Conservation (phyloP, 1,140 invertebrate genomes). For the Apis cerana region DNA sequence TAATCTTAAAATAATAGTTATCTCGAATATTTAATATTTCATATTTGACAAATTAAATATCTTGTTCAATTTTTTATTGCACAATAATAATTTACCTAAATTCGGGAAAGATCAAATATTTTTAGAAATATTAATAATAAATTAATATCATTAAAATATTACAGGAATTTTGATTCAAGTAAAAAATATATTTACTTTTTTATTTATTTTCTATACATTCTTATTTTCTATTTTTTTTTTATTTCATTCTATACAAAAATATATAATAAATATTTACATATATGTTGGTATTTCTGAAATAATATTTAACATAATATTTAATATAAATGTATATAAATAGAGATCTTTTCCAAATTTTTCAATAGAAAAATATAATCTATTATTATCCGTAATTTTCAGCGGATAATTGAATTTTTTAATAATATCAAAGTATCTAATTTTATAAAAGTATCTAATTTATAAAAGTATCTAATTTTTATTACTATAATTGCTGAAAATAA, state of each 20-base stretch:
- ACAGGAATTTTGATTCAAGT: background rate
- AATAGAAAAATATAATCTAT: background rate
- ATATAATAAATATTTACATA: slow-evolving; percentile 10
- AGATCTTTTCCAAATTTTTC: background rate
- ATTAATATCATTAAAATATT: background rate
- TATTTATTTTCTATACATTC: slow-evolving; percentile 15
- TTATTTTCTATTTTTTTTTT: too few relatives aligned
- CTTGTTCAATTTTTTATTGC: background rate
- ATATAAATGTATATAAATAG: background rate
- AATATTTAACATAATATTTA: background rate
- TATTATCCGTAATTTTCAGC: background rate
- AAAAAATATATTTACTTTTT: slow-evolving; percentile 21
- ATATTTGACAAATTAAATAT: background rate
- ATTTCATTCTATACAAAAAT: slow-evolving; percentile 14
- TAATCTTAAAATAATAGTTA: background rate
- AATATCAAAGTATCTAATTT: background rate
- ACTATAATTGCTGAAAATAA: slow-evolving; percentile 29
- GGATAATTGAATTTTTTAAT: background rate
- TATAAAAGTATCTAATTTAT: background rate
- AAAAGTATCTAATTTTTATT: background rate
- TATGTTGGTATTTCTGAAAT: background rate
- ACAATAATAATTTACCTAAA: background rate
- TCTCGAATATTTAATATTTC: background rate
- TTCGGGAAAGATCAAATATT: background rate
- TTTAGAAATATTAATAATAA: background rate